A percentile compares a stretch with the other conserved stretches of the same genome.
Conservation (phyloP, 1,140 invertebrate genomes). For the Drosophila aff. region DNA sequence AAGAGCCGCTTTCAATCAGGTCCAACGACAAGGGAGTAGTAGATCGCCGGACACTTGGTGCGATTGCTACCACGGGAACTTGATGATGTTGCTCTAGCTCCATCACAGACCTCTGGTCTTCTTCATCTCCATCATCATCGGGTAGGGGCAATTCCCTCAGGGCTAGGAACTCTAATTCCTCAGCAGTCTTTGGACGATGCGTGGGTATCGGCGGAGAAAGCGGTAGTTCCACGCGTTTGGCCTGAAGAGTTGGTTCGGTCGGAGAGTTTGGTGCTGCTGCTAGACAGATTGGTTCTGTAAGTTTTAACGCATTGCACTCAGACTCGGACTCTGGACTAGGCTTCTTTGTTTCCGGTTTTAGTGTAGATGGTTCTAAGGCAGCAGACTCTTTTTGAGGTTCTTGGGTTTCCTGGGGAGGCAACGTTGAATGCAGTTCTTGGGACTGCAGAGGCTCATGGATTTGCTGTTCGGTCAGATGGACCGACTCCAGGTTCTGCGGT, state of each 20-base stretch:
- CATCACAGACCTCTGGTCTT: too few species aligned
- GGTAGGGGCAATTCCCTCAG: slow-evolving; percentile 22
- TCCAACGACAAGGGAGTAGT: slow-evolving; percentile 21
- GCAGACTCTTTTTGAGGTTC: neutral
- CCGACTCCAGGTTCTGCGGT: neutral
- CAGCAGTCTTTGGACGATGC: slow-evolving; percentile 51
- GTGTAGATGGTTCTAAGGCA: neutral
- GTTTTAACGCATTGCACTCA: neutral
- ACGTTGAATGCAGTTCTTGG: neutral
- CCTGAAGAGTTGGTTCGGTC: neutral
- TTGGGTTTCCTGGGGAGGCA: neutral
- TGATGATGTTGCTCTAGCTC: neutral
- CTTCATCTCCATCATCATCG: neutral
- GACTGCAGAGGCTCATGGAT: neutral
- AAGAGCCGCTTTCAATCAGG: slow-evolving; percentile 12
- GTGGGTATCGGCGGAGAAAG: slow-evolving; percentile 68
- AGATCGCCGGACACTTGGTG: neutral
- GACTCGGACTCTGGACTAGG: neutral
- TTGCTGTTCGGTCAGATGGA: neutral
- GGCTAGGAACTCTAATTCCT: slow-evolving; percentile 34
- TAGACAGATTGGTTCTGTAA: neutral
- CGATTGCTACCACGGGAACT: slow-evolving; percentile 7
- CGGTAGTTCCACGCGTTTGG: neutral
- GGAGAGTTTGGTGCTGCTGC: slow-evolving; percentile 12
- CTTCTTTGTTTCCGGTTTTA: neutral